Conservation (phyloP, 2,113 vertebrate species). For the Brevimyrus niger region DNA sequence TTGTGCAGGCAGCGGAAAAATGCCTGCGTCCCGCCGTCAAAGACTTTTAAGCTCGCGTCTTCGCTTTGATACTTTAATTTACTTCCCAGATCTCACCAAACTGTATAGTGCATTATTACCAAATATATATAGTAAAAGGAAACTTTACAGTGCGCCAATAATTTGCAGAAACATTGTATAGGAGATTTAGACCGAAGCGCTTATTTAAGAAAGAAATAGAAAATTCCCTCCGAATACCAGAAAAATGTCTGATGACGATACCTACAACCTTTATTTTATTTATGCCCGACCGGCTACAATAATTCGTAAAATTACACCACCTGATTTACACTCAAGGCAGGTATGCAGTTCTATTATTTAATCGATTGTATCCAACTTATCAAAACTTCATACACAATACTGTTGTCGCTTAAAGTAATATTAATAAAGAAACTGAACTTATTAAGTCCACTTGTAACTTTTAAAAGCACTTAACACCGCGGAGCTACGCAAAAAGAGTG, state of each 20-base stretch:
- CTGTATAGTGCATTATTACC: not conserved
- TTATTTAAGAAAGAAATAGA: not conserved
- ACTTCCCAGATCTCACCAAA: not conserved
- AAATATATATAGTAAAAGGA: not conserved
- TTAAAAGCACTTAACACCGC: not conserved
- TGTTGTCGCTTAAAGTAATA: not conserved
- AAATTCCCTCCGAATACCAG: not conserved
- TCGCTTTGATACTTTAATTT: not conserved
- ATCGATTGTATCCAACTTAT: not conserved
- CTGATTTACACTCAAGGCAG: not conserved
- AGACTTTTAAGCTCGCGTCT: not conserved
- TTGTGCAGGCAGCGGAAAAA: not conserved
- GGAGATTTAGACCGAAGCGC: not conserved
- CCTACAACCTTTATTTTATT: not conserved
- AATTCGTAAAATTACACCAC: not conserved
- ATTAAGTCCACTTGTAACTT: not conserved
- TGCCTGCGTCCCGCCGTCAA: not conserved
- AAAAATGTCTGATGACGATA: not conserved
- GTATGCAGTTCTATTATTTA: not conserved
- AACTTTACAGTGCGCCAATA: not conserved
- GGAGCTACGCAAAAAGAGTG: not conserved
- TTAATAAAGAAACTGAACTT: not conserved
- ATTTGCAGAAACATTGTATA: not conserved
- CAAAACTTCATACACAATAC: not conserved
- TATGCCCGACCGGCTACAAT: not conserved